These are phyloP conservation scores for Scleropages formosus DNA, from an alignment of 2,797 vertebrate genomes.

Conservation along the genomic window DNA sequence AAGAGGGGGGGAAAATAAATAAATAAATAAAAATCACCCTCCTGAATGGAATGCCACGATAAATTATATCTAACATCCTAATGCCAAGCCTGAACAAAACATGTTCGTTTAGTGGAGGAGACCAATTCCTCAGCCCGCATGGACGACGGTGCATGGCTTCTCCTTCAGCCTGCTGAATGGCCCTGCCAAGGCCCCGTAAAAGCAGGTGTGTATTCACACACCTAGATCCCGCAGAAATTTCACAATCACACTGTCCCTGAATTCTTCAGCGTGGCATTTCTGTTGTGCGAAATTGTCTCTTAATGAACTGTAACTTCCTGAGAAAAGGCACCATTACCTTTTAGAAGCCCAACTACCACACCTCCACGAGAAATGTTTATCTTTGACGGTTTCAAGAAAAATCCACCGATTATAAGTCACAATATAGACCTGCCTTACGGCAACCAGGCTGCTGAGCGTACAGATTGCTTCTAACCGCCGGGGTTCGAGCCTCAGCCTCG, in stretches of 20 bases:
- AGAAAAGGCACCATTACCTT: neutral
- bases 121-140: conserved; percentile 5
- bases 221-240: neutral
- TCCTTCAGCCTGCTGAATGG: neutral
- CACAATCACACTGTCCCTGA: neutral
- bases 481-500: neutral
- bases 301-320: conserved; percentile 14
- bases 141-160: no score
- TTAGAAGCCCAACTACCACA: neutral
- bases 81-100: neutral
- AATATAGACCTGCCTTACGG: neutral
- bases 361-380: neutral
- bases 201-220: neutral
- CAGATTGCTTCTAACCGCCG: neutral
- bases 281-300: neutral
- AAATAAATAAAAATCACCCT: neutral
- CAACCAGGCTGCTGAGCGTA: neutral
- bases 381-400: conserved; percentile 8
- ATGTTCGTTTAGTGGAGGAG: conserved; percentile 10
- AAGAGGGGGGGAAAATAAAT: no score
- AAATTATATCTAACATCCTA: neutral
- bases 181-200: neutral
- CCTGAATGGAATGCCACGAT: neutral
- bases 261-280: neutral
- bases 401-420: conserved; percentile 3